phyloP scores from a whole-genome alignment of 1,140 invertebrate genomes.

The Neelides sp. region DNA sequence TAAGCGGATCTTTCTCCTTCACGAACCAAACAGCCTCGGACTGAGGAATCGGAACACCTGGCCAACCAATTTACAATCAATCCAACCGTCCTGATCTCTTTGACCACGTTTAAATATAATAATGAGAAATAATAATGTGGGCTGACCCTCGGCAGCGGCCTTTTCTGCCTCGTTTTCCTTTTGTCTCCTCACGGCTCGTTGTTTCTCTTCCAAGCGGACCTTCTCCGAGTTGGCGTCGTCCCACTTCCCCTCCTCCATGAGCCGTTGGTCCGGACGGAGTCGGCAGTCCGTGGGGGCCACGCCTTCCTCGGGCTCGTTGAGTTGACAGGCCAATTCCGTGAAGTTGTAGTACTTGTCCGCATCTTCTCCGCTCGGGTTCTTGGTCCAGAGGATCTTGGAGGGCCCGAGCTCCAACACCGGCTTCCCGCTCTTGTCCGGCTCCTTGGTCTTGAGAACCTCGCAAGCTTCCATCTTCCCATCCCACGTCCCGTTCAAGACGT shows the following conservation, averaged over 20 bases:
- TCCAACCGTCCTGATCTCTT: not conserved
- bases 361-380: slow-evolving; percentile 52
- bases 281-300: slow-evolving; percentile 92
- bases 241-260: slow-evolving; percentile 95
- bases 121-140: not conserved
- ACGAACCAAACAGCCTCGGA: slow-evolving; percentile 86
- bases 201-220: slow-evolving; percentile 85
- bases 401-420: slow-evolving; percentile 82
- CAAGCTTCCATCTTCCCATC: slow-evolving; percentile 88
- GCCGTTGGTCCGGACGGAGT: slow-evolving; percentile 83
- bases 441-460: slow-evolving; percentile 61
- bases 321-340: slow-evolving; percentile 82
- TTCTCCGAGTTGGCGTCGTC: slow-evolving; percentile 92
- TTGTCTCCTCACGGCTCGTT: slow-evolving; percentile 55
- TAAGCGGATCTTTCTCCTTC: slow-evolving; percentile 62
- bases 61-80: not conserved
- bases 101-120: too few species aligned
- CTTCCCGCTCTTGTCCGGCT: slow-evolving; percentile 53
- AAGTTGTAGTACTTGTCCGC: slow-evolving; percentile 82
- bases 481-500: slow-evolving; percentile 87
- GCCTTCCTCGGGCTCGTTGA: slow-evolving; percentile 86
- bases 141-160: slow-evolving; percentile 54
- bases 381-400: slow-evolving; percentile 69
- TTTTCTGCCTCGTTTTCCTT: slow-evolving; percentile 67
- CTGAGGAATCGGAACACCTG: slow-evolving; percentile 56